These are phyloP conservation scores for Pholis gunnellus DNA, from an alignment of 2,113 vertebrate species.

Conservation along the genomic window DNA sequence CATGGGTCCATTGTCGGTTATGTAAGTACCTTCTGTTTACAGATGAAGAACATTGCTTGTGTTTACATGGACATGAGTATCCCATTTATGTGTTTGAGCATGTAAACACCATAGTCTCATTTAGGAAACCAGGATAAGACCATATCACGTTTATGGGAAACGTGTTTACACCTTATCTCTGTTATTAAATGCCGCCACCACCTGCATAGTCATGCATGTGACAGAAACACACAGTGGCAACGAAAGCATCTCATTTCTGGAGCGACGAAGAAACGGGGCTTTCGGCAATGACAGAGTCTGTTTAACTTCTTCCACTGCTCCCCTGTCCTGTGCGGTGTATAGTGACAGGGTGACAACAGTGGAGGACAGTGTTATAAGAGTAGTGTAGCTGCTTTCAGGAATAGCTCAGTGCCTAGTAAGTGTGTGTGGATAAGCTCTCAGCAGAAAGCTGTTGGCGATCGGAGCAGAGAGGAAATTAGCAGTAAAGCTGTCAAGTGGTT, in stretches of 20 bases:
- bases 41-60: background rate
- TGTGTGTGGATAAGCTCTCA: background rate
- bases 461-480: background rate
- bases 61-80: background rate
- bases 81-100: background rate
- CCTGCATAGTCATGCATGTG: too few relatives aligned
- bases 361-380: background rate
- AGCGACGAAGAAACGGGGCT: background rate
- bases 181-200: too few relatives aligned
- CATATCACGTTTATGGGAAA: background rate
- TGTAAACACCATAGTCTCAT: background rate
- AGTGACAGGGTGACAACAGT: background rate
- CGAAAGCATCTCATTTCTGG: background rate
- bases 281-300: background rate
- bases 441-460: background rate
- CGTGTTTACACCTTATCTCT: background rate
- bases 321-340: background rate
- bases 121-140: background rate
- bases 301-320: background rate
- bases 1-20: background rate
- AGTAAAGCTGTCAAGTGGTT: background rate
- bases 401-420: background rate
- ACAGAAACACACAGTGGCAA: background rate
- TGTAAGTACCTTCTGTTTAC: background rate
- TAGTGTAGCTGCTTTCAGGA: background rate